Conservation (phyloP, 30 jellyfish, hydroid and myxozoan genomes). For the Mastigias papua region DNA sequence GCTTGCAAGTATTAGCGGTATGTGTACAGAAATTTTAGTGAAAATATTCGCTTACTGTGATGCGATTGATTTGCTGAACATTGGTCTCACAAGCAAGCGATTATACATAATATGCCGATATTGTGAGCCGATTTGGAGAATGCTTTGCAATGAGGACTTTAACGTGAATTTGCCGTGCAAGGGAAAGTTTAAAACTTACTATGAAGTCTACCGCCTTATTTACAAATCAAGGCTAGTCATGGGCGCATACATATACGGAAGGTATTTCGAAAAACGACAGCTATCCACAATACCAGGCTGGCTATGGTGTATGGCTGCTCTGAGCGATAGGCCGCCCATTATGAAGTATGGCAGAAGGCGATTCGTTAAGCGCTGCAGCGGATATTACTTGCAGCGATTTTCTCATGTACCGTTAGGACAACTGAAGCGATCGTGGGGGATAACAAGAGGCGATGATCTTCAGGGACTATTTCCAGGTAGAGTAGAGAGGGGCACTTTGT, state of each 20-base stretch:
- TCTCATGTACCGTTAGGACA: constrained; percentile 81
- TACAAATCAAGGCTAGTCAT: constrained; percentile 81
- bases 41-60: constrained; percentile 59
- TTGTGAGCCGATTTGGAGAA: constrained; percentile 65
- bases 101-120: constrained; percentile 6
- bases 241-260: constrained; percentile 80
- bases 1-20: constrained; percentile 18
- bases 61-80: constrained; percentile 57
- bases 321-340: constrained; percentile 83
- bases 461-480: constrained; percentile 71
- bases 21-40: constrained; percentile 39
- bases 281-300: constrained; percentile 73
- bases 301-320: constrained; percentile 89
- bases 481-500: constrained; percentile 85
- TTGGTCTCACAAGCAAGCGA: constrained; percentile 54
- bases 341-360: constrained; percentile 83
- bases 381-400: constrained; percentile 76
- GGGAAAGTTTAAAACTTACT: constrained; percentile 60
- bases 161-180: constrained; percentile 49
- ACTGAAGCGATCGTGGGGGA: constrained; percentile 54
- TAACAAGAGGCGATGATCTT: constrained; percentile 54
- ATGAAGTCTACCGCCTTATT: constrained; percentile 64
- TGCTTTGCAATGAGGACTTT: constrained; percentile 68
- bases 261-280: constrained; percentile 55
- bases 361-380: constrained; percentile 63